Conservation (phyloP, 2,797 vertebrate genomes). For the Ctenopoma multispine region DNA sequence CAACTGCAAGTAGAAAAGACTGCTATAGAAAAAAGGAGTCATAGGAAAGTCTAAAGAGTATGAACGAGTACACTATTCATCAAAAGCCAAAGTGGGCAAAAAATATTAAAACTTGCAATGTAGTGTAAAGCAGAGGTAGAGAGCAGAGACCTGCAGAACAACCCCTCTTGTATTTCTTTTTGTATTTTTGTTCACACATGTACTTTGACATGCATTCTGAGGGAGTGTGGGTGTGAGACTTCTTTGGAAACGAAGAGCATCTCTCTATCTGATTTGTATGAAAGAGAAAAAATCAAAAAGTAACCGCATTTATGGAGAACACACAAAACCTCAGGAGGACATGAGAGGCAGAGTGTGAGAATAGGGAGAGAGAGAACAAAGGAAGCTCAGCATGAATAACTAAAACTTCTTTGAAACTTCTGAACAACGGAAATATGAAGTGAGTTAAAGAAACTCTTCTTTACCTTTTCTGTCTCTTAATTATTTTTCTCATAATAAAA, state of each 20-base stretch:
- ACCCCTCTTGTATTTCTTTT: neutral
- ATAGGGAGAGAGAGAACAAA: conserved; percentile 2
- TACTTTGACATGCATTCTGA: neutral
- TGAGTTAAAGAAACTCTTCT: neutral
- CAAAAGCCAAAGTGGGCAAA: neutral
- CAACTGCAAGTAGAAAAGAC: neutral
- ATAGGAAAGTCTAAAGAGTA: neutral
- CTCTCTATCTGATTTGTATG: neutral
- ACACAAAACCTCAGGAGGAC: conserved; percentile 12
- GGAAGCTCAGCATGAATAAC: conserved; percentile 1
- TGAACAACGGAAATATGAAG: neutral
- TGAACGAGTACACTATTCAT: neutral
- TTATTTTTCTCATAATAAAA: neutral
- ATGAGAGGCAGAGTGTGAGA: neutral
- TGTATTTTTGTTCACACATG: neutral
- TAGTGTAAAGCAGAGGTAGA: neutral
- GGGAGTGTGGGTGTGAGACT: neutral
- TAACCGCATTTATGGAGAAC: neutral
- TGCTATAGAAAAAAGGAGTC: neutral
- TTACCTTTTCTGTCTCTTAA: neutral
- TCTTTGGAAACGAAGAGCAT: neutral
- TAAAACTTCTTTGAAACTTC: conserved; percentile 3
- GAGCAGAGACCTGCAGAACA: neutral
- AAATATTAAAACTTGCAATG: neutral
- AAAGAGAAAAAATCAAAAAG: conserved; percentile 1